These are phyloP conservation scores for Holcopasites calliopsidis DNA, from an alignment of 1,140 invertebrate genomes.

Conservation along the genomic window DNA sequence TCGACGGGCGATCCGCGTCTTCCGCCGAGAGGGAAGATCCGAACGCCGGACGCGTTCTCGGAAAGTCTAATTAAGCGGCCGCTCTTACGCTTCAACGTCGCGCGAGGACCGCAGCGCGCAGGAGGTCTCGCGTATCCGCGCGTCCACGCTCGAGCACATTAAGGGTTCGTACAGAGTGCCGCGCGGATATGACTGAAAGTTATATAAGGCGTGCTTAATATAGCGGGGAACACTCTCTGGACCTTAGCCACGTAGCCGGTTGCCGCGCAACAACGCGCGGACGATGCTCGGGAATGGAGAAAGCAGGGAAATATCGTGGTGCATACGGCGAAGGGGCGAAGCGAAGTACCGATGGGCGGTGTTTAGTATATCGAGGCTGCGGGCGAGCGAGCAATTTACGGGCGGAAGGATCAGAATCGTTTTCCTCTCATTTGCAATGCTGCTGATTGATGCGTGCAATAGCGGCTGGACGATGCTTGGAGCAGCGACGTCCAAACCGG, in stretches of 20 bases:
- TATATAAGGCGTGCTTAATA: conserved; percentile 68
- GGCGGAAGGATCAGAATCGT: no score
- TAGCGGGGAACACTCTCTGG: conserved; percentile 67
- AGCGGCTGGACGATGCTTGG: conserved; percentile 35
- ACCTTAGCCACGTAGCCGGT: conserved; percentile 62
- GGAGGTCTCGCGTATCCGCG: background rate
- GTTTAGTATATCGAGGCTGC: no score
- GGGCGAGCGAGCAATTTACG: no score
- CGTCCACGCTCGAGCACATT: conserved; percentile 47
- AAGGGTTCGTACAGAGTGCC: conserved; percentile 49
- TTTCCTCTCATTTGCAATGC: no score
- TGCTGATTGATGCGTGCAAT: no score
- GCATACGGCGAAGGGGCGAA: no score
- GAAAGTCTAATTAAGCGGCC: conserved; percentile 47
- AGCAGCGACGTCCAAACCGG: background rate
- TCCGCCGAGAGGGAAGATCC: background rate
- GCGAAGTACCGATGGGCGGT: no score
- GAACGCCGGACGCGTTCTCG: background rate
- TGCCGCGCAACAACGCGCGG: conserved; percentile 1
- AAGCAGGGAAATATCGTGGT: no score
- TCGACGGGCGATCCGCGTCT: background rate
- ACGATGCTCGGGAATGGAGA: no score
- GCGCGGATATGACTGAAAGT: conserved; percentile 61
- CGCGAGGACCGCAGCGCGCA: conserved; percentile 5
- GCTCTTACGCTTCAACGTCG: background rate